A percentile compares a stretch with the other conserved stretches of the same genome.
These are phyloP conservation scores for Amblyopsis hoosieri DNA, from an alignment of 2,797 vertebrate species.

Conservation along the genomic window DNA sequence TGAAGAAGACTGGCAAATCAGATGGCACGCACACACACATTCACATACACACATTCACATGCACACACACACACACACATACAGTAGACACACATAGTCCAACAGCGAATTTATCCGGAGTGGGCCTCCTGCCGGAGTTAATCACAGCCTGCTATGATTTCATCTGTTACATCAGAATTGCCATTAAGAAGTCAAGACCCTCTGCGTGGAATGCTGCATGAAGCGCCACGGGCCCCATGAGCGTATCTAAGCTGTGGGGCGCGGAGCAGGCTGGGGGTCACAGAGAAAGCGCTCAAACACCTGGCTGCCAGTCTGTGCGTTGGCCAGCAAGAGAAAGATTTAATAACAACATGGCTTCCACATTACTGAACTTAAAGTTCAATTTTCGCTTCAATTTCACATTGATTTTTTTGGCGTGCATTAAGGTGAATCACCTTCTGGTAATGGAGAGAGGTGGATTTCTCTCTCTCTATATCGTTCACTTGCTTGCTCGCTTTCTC, in stretches of 20 bases:
- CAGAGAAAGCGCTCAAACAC: conserved; percentile 51
- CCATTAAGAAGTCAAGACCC: conserved; percentile 18
- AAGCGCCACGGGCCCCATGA: conserved; percentile 5
- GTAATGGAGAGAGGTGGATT: conserved; percentile 71
- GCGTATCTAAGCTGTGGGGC: too few species aligned
- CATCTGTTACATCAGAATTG: background rate
- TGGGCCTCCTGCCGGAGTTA: conserved; percentile 18
- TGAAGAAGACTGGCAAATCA: conserved; percentile 54
- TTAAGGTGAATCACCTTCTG: conserved; percentile 79
- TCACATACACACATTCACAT: background rate
- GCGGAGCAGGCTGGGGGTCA: background rate
- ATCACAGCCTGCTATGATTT: conserved; percentile 26
- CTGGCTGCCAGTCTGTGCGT: conserved; percentile 58
- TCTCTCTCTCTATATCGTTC: conserved; percentile 13
- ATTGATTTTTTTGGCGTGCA: conserved; percentile 75
- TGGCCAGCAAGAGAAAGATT: conserved; percentile 64
- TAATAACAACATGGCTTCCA: conserved; percentile 77
- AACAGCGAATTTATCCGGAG: background rate
- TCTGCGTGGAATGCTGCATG: background rate
- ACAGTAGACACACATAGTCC: background rate
- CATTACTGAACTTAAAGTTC: conserved; percentile 73
- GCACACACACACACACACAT: background rate
- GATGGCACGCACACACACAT: conserved; percentile 42
- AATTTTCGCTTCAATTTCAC: conserved; percentile 80
- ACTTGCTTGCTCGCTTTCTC: conserved; percentile 8